Evolutionary conservation across 2,888 invertebrate species (phyloP).

Genomic region (Protonemura montana): DNA sequence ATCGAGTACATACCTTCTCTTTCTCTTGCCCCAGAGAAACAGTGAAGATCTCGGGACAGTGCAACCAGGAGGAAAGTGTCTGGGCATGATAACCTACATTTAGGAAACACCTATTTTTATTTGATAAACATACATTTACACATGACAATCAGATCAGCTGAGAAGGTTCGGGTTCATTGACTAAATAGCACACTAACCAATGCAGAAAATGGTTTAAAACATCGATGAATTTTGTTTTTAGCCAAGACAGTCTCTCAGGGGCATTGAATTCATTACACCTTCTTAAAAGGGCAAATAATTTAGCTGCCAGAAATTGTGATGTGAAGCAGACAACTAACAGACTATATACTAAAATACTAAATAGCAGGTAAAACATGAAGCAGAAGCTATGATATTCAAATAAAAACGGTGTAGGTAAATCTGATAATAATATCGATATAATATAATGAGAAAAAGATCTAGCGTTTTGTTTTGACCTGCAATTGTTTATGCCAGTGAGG

Average conservation of each 20-base stretch:
- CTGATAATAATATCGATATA: slow-evolving; percentile 22
- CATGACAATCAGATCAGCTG: slow-evolving; percentile 45
- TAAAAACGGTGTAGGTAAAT: slow-evolving; percentile 26
- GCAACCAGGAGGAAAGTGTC: background rate
- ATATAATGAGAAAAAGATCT: slow-evolving; percentile 15
- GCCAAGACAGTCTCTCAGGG: slow-evolving; percentile 8
- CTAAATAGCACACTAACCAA: slow-evolving; percentile 44
- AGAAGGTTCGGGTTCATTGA: slow-evolving; percentile 28
- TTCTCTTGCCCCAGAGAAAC: no score
- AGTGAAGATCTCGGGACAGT: background rate
- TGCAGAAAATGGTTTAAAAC: slow-evolving; percentile 40
- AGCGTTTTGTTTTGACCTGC: slow-evolving; percentile 2
- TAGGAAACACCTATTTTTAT: slow-evolving; percentile 33
- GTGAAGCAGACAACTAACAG: slow-evolving; percentile 25
- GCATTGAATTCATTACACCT: background rate
- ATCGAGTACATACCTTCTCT: no score
- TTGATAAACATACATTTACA: slow-evolving; percentile 45
- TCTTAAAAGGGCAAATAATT: background rate
- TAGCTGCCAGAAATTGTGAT: slow-evolving; percentile 34
- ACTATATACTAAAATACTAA: slow-evolving; percentile 31
- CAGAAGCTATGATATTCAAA: slow-evolving; percentile 27
- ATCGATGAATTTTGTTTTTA: slow-evolving; percentile 29
- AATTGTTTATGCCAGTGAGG: background rate
- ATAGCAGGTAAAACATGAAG: slow-evolving; percentile 26
- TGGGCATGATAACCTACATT: no score